These are phyloP conservation scores for Scaptodrosophila lebanonensis DNA, from an alignment of 1,140 invertebrate genomes.

Conservation along the genomic window DNA sequence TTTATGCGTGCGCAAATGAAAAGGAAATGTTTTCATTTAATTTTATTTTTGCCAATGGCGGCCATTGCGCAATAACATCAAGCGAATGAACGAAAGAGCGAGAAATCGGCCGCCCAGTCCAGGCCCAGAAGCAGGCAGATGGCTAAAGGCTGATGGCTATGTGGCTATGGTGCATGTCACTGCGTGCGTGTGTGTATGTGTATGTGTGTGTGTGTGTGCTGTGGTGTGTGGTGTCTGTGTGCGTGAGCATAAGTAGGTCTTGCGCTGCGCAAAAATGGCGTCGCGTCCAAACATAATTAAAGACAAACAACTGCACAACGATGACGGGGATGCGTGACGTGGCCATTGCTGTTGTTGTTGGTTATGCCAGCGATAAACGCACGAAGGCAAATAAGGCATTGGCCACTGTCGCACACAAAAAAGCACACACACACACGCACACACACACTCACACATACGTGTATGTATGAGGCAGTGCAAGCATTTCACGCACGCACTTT, in stretches of 20 bases:
- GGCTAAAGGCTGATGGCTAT: slow-evolving; percentile 17
- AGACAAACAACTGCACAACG: slow-evolving; percentile 61
- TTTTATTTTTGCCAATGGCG: slow-evolving; percentile 73
- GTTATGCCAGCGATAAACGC: slow-evolving; percentile 38
- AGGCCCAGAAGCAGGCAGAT: too few species aligned
- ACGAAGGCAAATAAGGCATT: slow-evolving; percentile 54
- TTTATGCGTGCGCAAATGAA: slow-evolving; percentile 69
- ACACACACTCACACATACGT: slow-evolving; percentile 2
- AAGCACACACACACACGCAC: slow-evolving; percentile 12
- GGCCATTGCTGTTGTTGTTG: slow-evolving; percentile 15
- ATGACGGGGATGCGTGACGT: background rate
- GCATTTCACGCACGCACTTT: background rate
- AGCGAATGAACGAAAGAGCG: slow-evolving; percentile 13
- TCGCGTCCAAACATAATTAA: slow-evolving; percentile 74
- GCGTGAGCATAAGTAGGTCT: slow-evolving; percentile 54
- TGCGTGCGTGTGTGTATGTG: slow-evolving; percentile 5
- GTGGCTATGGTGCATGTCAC: slow-evolving; percentile 13
- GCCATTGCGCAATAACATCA: slow-evolving; percentile 56
- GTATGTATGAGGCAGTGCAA: background rate
- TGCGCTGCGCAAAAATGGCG: slow-evolving; percentile 52
- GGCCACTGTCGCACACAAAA: slow-evolving; percentile 26
- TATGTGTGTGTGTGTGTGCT: background rate
- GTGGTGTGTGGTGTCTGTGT: background rate
- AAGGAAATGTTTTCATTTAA: slow-evolving; percentile 76
- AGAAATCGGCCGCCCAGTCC: too few species aligned